Percentiles rank a stretch among this genome's conserved stretches.
Conservation (phyloP, 2,888 invertebrate species). For the Drepanosiphum platanoidis region DNA sequence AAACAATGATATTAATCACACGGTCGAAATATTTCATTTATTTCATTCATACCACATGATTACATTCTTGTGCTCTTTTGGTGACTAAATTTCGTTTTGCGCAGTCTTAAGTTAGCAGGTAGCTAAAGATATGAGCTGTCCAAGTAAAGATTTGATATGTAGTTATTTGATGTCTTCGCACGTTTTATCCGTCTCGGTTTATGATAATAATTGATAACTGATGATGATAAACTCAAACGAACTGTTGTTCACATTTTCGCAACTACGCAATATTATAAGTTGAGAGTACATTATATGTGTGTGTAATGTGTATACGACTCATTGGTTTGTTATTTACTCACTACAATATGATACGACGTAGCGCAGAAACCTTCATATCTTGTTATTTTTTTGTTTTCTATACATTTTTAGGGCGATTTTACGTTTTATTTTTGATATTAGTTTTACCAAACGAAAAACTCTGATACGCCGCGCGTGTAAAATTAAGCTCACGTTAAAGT, state of each 20-base stretch:
- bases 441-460: background rate
- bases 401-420: background rate
- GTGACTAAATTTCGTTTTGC: background rate
- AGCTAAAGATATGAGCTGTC: too few relatives aligned
- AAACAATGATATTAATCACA: too few relatives aligned
- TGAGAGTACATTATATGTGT: too few relatives aligned
- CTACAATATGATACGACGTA: background rate
- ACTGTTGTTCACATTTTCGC: background rate
- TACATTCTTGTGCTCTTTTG: background rate
- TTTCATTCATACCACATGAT: background rate
- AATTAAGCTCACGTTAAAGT: background rate
- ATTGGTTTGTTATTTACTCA: slow-evolving; percentile 10
- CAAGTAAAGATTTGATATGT: background rate
- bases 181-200: slow-evolving; percentile 19
- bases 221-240: background rate
- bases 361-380: too few relatives aligned
- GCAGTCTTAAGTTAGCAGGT: background rate
- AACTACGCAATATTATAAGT: background rate
- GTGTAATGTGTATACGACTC: background rate
- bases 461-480: background rate
- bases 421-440: background rate
- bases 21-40: background rate
- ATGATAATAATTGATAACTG: background rate
- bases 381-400: background rate
- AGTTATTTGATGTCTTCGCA: background rate